Evolutionary conservation across 2,113 vertebrate genomes (phyloP).

Genomic region (Phainopepla nitens): DNA sequence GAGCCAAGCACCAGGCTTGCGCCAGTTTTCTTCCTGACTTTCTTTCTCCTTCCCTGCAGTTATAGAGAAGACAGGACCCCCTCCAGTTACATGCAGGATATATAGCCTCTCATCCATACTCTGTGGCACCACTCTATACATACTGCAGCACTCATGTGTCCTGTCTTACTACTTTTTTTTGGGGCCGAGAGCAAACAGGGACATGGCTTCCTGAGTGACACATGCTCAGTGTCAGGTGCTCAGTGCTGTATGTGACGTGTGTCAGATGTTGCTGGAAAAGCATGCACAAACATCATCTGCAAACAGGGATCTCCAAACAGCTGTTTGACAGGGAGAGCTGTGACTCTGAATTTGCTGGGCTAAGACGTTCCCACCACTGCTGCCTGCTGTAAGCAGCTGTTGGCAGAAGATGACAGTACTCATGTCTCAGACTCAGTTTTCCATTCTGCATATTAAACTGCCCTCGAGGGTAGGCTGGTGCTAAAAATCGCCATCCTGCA

Average conservation of each 20-base stretch:
- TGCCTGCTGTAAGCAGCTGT: background rate
- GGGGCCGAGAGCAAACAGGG: background rate
- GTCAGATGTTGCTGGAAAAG: background rate
- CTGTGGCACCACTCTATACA: too few species aligned
- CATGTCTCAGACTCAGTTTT: background rate
- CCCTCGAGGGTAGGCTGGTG: background rate
- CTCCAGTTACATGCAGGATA: background rate
- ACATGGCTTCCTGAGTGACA: background rate
- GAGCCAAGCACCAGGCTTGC: background rate
- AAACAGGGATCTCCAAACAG: background rate
- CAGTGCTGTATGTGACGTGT: fast-evolving
- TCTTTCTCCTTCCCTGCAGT: background rate
- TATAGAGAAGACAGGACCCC: background rate
- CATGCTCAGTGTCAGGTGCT: background rate
- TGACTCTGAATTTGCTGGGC: background rate
- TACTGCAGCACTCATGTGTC: background rate
- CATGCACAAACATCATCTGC: background rate
- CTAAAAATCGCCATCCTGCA: background rate
- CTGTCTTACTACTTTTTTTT: background rate
- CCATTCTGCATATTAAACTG: background rate
- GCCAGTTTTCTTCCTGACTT: background rate
- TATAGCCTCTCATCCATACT: background rate
- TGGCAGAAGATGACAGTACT: background rate
- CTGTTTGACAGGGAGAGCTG: background rate
- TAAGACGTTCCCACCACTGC: background rate